Base-by-base conservation (phyloP, 1,140 invertebrate species). In the Sminthurinus signatus region DNA sequence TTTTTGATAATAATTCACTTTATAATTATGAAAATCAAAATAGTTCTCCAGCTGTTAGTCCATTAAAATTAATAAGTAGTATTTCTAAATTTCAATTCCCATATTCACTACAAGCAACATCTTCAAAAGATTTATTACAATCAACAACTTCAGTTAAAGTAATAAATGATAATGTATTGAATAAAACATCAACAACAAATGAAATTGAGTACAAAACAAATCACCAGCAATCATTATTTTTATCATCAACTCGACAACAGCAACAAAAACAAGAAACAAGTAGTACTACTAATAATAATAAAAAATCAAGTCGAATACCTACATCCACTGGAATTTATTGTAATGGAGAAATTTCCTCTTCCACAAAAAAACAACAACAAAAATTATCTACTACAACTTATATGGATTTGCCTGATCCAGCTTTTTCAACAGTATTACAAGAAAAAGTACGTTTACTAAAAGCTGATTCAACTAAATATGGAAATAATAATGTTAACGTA, bases 71-170 rank as follows among this genome's bases (percentile, higher is more conserved):
- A 56, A 56, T 56, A 4, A 39, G n/a, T 14, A 56, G 54, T 23
- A 56, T 56, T 56, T 56, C 54, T 36, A 32, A 56, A 56, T 56
- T 56, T 39, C 54, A 56, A 23, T 25, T 56, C 4, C 54, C 54
- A 12, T 42, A 31, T 19, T 21, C 54, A 4, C 19, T 56, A 19
- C 12, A 36, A 36, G 32, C 5, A 8, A 36, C 32, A 36, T 8
- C 5, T 15, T 36, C 32, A 36, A 36, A 36, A 15, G 32, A 36
- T 36, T 36, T 36, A 15, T 36, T 36, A 15, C 32, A 5, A 5
- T 36, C 32, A 5, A 15, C 32, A 5, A 8, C 32, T 15, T 36
- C 32, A 5, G 32, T 36, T 15, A 36, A 36, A 36, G 32, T 36
- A 15, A 36, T 36, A 8, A 36, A 36, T 36, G 32, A 36, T 8